Evolutionary conservation across 2,113 vertebrate genomes (phyloP).

Genomic region (Rhizomys pruinosus): DNA sequence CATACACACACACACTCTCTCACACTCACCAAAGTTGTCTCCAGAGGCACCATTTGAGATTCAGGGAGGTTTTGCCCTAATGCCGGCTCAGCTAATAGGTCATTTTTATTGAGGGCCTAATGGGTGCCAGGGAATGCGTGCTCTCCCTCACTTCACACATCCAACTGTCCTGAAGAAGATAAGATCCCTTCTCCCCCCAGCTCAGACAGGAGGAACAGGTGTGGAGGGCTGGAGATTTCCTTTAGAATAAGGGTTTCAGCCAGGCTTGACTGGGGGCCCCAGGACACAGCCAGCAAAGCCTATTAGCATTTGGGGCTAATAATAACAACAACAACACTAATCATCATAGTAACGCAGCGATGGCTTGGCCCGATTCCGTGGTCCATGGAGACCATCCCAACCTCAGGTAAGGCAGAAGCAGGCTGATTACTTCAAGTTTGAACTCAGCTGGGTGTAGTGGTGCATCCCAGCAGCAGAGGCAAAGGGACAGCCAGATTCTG

Average conservation of each 20-base stretch:
- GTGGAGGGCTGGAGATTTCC: neutral
- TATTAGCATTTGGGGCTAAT: neutral
- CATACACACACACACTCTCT: neutral
- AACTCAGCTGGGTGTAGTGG: too few relatives aligned
- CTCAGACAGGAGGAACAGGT: neutral
- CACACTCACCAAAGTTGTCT: neutral
- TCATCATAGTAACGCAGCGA: too few relatives aligned
- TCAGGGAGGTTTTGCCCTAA: fast-evolving
- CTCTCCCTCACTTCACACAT: neutral
- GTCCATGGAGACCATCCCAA: neutral
- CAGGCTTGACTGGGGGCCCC: neutral
- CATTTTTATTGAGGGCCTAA: neutral
- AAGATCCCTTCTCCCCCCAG: neutral
- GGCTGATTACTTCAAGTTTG: neutral
- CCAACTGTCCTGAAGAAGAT: neutral
- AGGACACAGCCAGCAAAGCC: too few relatives aligned
- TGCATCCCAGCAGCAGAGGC: neutral
- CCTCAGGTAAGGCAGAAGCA: neutral
- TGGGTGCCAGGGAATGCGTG: neutral
- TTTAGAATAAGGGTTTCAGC: neutral
- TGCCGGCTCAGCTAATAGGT: fast-evolving
- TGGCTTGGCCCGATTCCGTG: neutral
- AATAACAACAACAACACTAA: neutral
- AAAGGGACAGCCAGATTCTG: too few relatives aligned
- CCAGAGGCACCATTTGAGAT: neutral